Percentiles rank a stretch among this genome's conserved stretches.
Evolutionary conservation across 2,797 vertebrate genomes (phyloP).

Genomic region (Microctenopoma steveboyesi): DNA sequence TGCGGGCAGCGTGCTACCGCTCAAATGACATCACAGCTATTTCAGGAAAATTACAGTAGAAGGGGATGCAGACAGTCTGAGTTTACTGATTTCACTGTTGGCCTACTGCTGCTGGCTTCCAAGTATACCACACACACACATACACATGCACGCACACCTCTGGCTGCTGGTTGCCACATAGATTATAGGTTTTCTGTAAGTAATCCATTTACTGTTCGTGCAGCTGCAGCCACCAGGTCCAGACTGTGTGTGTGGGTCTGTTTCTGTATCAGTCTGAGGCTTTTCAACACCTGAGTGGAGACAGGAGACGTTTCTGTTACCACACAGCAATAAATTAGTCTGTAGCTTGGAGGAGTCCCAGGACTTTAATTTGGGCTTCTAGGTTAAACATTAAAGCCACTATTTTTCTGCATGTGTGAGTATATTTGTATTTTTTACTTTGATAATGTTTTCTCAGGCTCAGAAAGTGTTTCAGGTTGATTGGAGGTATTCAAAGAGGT

Average conservation of each 20-base stretch:
- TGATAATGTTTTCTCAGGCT: constrained; percentile 63
- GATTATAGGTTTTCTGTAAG: constrained; percentile 74
- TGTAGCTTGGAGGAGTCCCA: constrained; percentile 37
- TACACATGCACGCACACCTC: constrained; percentile 25
- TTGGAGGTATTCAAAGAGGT: constrained; percentile 56
- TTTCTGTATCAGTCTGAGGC: constrained; percentile 63
- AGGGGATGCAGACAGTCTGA: constrained; percentile 76
- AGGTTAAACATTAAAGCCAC: constrained; percentile 31
- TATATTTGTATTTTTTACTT: constrained; percentile 57
- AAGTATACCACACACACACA: constrained; percentile 34
- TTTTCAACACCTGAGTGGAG: constrained; percentile 76
- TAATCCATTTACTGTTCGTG: constrained; percentile 62
- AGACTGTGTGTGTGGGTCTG: constrained; percentile 45
- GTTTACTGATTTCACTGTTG: constrained; percentile 76
- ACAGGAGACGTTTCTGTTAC: constrained; percentile 64
- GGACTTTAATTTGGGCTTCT: constrained; percentile 25
- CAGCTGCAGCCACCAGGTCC: constrained; percentile 55
- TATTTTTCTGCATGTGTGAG: constrained; percentile 38
- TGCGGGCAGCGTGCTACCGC: constrained; percentile 58
- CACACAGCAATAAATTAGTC: constrained; percentile 57
- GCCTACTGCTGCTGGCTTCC: constrained; percentile 60
- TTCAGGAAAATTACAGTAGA: constrained; percentile 75
- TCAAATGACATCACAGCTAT: constrained; percentile 81
- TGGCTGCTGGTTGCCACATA: constrained; percentile 57
- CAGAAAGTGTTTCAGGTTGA: constrained; percentile 56